phyloP scores from a whole-genome alignment of 2,888 invertebrate genomes.

The Diplolepis rosae region DNA sequence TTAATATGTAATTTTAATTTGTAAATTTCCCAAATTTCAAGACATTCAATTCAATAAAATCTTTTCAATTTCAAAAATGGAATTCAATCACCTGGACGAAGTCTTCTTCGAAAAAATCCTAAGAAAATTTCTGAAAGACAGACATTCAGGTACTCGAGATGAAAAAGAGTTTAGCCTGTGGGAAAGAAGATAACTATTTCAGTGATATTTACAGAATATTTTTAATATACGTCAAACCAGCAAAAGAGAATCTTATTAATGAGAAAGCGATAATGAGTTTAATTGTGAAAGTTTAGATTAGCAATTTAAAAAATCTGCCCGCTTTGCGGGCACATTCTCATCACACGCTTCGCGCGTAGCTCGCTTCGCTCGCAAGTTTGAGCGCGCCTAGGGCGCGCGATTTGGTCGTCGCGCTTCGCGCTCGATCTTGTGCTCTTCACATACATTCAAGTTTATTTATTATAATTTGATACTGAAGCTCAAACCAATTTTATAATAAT shows the following conservation, averaged over 20 bases:
- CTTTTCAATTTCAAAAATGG: background rate
- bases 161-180: background rate
- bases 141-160: background rate
- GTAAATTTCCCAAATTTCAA: no score
- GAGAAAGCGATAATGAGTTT: background rate
- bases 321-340: no score
- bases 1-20: no score
- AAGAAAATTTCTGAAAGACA: background rate
- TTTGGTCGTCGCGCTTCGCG: no score
- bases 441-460: no score
- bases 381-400: no score
- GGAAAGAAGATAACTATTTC: constrained; percentile 8
- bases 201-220: constrained; percentile 20
- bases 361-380: no score
- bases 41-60: background rate
- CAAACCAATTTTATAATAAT: no score
- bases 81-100: background rate
- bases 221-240: background rate
- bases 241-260: background rate
- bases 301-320: background rate
- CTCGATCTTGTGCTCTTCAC: no score
- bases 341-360: no score
- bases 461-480: no score
- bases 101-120: background rate
- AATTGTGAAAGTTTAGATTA: background rate